A percentile compares a stretch with the other conserved stretches of the same genome.
phyloP scores from a whole-genome alignment of 2,797 vertebrate genomes.

The Anguilla marmorata region DNA sequence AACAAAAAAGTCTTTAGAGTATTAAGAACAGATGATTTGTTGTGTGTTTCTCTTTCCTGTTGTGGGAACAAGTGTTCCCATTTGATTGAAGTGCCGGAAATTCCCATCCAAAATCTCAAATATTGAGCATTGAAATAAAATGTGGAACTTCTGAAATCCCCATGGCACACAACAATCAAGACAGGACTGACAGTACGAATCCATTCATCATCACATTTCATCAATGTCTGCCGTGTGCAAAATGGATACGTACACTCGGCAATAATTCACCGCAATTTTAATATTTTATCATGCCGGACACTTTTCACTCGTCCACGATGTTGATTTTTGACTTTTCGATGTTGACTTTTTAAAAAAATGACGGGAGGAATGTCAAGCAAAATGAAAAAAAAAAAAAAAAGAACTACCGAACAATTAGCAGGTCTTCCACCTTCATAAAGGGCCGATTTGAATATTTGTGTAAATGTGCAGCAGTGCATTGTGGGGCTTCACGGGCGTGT shows the following conservation, averaged over 20 bases:
- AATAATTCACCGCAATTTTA: neutral
- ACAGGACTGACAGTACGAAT: neutral
- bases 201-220: neutral
- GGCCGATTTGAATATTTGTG: neutral
- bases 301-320: neutral
- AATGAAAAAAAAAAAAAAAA: neutral
- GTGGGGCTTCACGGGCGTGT: slow-evolving; percentile 3
- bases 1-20: neutral
- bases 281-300: neutral
- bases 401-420: neutral
- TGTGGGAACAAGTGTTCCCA: neutral
- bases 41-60: neutral
- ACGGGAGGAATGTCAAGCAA: neutral
- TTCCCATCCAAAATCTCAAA: neutral
- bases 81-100: neutral
- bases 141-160: neutral
- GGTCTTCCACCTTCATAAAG: neutral
- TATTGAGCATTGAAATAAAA: neutral
- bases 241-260: neutral
- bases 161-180: neutral
- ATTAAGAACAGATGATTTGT: neutral
- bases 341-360: neutral
- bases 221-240: neutral
- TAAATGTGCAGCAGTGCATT: neutral
- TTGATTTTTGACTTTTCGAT: neutral